Evolutionary conservation across 2,113 vertebrate species (phyloP).

Genomic region (Podarcis cretensis): DNA sequence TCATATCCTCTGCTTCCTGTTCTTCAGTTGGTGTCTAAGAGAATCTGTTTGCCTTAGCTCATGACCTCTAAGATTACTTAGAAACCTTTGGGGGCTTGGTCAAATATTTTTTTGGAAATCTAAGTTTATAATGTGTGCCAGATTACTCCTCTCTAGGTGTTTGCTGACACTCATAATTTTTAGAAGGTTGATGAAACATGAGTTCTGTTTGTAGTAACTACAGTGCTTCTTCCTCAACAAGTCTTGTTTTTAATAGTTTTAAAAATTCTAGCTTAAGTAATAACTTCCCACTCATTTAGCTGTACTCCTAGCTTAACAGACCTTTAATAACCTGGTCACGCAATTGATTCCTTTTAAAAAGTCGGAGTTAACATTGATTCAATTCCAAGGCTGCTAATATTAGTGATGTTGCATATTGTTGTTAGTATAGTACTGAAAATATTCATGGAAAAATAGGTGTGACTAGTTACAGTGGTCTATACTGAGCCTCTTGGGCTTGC

Average conservation of each 20-base stretch:
- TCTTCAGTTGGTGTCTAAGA: not conserved
- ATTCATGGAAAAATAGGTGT: not conserved
- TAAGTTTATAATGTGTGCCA: not conserved
- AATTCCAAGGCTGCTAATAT: not conserved
- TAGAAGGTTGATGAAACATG: not conserved
- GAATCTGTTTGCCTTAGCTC: not conserved
- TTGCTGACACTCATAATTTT: not conserved
- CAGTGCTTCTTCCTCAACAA: not conserved
- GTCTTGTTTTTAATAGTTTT: not conserved
- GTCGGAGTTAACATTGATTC: no score
- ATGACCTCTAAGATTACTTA: not conserved
- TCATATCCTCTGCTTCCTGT: not conserved
- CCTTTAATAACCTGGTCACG: not conserved
- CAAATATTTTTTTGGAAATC: not conserved
- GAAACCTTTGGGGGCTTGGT: not conserved
- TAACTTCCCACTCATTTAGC: not conserved
- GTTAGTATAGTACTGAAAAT: not conserved
- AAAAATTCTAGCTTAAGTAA: not conserved
- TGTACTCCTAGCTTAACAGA: not conserved
- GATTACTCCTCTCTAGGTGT: not conserved
- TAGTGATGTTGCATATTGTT: not conserved
- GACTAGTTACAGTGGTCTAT: no score
- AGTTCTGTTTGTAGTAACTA: not conserved
- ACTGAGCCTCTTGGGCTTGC: no score
- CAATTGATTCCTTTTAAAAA: not conserved